phyloP scores from a whole-genome alignment of 2,113 vertebrate genomes.

The Genyomyrus donnyi region DNA sequence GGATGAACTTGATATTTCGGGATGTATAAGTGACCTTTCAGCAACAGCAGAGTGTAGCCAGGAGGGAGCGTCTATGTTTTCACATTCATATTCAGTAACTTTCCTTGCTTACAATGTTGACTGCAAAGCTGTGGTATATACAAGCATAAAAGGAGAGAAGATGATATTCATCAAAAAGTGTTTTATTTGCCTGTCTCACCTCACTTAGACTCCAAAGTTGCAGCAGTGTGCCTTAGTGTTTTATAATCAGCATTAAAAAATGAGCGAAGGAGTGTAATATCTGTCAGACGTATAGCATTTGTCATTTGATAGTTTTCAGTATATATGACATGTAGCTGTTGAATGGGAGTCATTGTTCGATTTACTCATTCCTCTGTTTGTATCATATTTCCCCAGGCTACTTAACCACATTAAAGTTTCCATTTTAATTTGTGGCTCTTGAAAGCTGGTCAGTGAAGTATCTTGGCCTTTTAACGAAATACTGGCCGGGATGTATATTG shows the following conservation, averaged over 20 bases:
- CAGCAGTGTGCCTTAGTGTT: background rate
- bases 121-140: background rate
- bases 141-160: background rate
- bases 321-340: background rate
- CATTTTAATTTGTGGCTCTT: conserved; percentile 9
- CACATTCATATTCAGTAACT: background rate
- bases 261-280: background rate
- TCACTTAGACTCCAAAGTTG: background rate
- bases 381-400: background rate
- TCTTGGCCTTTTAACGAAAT: background rate
- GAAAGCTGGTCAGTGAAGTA: background rate
- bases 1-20: background rate
- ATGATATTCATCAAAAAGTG: background rate
- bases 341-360: background rate
- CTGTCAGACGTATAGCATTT: background rate
- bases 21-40: background rate
- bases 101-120: background rate
- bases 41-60: background rate
- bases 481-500: background rate
- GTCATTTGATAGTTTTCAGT: background rate
- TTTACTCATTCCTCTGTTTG: background rate
- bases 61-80: background rate
- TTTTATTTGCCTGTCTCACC: background rate
- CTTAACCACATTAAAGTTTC: background rate
- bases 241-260: background rate